A percentile compares a stretch with the other conserved stretches of the same genome.
These are phyloP conservation scores for Scolopax bukidnonensis DNA, from an alignment of 2,797 vertebrate genomes.

Conservation along the genomic window DNA sequence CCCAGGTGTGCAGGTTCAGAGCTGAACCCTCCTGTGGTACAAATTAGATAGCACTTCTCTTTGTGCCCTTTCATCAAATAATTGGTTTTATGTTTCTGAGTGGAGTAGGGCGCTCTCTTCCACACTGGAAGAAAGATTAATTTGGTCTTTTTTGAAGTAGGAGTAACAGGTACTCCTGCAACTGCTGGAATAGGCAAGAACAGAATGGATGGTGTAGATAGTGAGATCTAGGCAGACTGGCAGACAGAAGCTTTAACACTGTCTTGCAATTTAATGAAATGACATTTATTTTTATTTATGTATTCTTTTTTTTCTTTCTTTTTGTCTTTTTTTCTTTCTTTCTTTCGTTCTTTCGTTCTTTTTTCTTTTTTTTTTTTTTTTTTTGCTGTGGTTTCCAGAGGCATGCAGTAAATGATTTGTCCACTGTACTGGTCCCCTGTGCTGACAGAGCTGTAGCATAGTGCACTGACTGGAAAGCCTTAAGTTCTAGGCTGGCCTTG, in stretches of 20 bases:
- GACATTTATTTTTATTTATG: slow-evolving; percentile 39
- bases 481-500: slow-evolving; percentile 56
- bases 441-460: slow-evolving; percentile 63
- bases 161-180: background rate
- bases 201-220: background rate
- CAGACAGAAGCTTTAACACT: background rate
- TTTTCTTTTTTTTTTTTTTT: background rate
- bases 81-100: background rate
- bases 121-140: background rate
- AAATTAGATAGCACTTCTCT: background rate
- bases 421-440: slow-evolving; percentile 45
- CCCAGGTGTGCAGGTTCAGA: background rate
- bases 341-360: too few relatives aligned
- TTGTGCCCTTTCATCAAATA: background rate
- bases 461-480: slow-evolving; percentile 52
- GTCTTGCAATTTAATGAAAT: slow-evolving; percentile 21
- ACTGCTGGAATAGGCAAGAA: background rate
- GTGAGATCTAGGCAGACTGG: background rate
- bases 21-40: background rate
- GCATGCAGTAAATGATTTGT: slow-evolving; percentile 44
- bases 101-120: background rate
- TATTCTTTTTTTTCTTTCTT: background rate
- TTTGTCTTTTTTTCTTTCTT: too few relatives aligned
- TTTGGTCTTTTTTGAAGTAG: background rate
- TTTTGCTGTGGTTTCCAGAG: slow-evolving; percentile 47